Conservation (phyloP, 2,113 vertebrate species). For the Gobiocypris rarus region DNA sequence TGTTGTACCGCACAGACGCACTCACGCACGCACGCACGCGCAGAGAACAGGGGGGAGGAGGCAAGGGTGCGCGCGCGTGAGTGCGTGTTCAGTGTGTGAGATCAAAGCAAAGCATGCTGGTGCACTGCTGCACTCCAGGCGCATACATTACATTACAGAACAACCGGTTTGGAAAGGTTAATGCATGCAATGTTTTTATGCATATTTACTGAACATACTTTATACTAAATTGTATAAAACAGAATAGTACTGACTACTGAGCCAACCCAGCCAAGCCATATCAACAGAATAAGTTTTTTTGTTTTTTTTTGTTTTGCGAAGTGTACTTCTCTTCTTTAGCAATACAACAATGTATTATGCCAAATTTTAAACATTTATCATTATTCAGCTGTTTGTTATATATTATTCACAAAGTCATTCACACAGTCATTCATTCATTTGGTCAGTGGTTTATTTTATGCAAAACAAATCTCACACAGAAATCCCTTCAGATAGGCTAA, state of each 20-base stretch:
- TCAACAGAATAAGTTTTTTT: neutral
- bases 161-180: neutral
- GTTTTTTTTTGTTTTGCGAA: too few relatives aligned
- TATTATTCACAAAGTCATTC: neutral
- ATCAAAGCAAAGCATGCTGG: conserved; percentile 22
- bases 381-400: too few relatives aligned
- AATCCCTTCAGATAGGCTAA: too few relatives aligned
- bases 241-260: neutral
- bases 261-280: too few relatives aligned
- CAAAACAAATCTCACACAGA: neutral
- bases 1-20: conserved; percentile 14
- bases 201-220: neutral
- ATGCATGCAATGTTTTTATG: neutral
- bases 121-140: neutral
- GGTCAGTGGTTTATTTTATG: neutral
- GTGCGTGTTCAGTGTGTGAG: too few relatives aligned
- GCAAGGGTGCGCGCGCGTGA: neutral
- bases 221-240: neutral
- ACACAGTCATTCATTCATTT: neutral
- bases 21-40: conserved; percentile 28
- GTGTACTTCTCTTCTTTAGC: neutral
- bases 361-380: too few relatives aligned
- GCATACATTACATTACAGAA: neutral
- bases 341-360: too few relatives aligned
- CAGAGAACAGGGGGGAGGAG: conserved; percentile 5